Conservation (phyloP, 2,113 vertebrate species). For the Eudyptes chrysolophus region DNA sequence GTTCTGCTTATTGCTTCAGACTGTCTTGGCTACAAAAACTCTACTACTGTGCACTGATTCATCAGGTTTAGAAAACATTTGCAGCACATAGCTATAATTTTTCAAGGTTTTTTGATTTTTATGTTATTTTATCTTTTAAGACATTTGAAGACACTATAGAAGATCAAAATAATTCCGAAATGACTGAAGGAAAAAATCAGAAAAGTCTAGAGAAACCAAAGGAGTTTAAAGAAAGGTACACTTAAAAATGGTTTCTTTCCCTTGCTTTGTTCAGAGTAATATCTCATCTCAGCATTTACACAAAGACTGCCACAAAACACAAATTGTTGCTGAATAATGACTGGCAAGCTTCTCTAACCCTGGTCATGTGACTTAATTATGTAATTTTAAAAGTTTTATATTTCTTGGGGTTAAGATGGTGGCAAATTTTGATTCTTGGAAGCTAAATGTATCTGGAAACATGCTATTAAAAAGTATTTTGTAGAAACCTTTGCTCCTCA, state of each 20-base stretch:
- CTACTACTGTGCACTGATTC: not conserved
- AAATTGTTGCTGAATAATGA: not conserved
- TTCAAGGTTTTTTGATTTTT: not conserved
- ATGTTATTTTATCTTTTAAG: slow-evolving; percentile 55
- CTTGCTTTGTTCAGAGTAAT: not conserved
- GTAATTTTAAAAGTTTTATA: not conserved
- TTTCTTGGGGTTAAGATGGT: not conserved
- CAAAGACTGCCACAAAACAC: not conserved
- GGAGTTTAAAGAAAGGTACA: slow-evolving; percentile 68
- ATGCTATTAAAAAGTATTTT: not conserved
- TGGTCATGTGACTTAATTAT: not conserved
- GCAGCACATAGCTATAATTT: not conserved
- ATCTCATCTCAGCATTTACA: not conserved
- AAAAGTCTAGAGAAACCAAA: slow-evolving; percentile 51
- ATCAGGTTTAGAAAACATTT: not conserved
- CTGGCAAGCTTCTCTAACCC: not conserved
- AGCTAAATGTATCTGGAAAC: not conserved
- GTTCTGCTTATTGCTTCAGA: not conserved
- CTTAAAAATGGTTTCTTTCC: not conserved
- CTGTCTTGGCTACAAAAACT: not conserved
- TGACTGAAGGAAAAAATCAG: slow-evolving; percentile 46
- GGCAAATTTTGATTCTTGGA: not conserved
- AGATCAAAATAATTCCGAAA: slow-evolving; percentile 42
- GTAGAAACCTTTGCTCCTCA: not conserved
- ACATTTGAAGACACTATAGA: slow-evolving; percentile 38